A percentile compares a stretch with the other conserved stretches of the same genome.
phyloP scores from a whole-genome alignment of 2,113 vertebrate genomes.

The Pomatorhinus ruficollis region DNA sequence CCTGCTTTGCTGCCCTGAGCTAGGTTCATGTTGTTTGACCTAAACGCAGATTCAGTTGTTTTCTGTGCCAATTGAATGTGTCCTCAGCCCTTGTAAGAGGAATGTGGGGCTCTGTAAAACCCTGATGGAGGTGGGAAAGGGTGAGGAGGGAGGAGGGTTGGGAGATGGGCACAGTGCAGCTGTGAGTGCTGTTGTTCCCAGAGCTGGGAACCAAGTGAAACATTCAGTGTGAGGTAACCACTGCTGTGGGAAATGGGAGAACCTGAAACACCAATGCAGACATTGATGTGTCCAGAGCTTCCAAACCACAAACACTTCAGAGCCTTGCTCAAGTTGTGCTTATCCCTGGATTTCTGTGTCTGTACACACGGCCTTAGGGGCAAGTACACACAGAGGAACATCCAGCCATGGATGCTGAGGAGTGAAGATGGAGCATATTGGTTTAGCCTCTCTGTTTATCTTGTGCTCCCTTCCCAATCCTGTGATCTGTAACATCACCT shows the following conservation, averaged over 20 bases:
- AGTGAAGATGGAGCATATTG: neutral
- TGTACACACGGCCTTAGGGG: neutral
- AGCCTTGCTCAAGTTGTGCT: neutral
- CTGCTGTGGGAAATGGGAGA: neutral
- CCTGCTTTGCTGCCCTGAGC: neutral
- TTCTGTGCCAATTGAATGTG: neutral
- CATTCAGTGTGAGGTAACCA: neutral
- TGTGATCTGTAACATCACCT: neutral
- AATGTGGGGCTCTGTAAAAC: neutral
- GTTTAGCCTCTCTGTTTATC: neutral
- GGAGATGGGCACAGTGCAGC: neutral
- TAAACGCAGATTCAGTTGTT: neutral
- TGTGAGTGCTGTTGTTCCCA: neutral
- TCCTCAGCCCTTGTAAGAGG: neutral
- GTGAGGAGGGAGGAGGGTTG: neutral
- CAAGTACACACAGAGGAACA: neutral
- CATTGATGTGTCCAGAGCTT: neutral
- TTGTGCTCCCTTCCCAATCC: neutral
- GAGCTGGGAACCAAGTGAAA: neutral
- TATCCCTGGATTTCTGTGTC: neutral
- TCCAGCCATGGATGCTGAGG: neutral
- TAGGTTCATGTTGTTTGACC: rapidly evolving
- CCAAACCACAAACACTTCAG: neutral
- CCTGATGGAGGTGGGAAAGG: neutral
- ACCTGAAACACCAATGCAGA: neutral